Evolutionary conservation across 2,797 vertebrate genomes (phyloP).

Genomic region (Rhynchonycteris naso): DNA sequence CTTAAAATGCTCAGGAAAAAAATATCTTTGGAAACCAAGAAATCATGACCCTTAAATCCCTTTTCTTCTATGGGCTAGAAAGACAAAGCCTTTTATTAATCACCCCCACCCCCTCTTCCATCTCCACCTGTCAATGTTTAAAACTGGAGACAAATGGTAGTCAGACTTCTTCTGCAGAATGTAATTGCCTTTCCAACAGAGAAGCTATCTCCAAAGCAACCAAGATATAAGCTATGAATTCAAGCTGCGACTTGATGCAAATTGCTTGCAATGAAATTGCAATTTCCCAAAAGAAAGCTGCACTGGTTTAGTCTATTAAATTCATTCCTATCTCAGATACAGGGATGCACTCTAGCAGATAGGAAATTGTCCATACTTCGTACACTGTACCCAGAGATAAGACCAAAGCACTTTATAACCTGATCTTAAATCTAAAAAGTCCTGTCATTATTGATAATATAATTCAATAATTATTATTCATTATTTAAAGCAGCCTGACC

Average conservation of each 20-base stretch:
- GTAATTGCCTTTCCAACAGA: constrained; percentile 79
- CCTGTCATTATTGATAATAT: constrained; percentile 46
- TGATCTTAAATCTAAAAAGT: constrained; percentile 59
- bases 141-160: constrained; percentile 73
- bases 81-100: constrained; percentile 71
- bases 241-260: constrained; percentile 69
- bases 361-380: background rate
- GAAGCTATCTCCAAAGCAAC: constrained; percentile 77
- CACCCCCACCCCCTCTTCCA: constrained; percentile 50
- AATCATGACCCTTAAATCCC: constrained; percentile 18
- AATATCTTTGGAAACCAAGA: background rate
- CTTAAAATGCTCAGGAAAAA: background rate
- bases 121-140: constrained; percentile 74
- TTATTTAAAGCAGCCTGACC: constrained; percentile 46
- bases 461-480: constrained; percentile 45
- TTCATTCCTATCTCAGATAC: constrained; percentile 27
- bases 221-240: constrained; percentile 55
- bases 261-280: constrained; percentile 68
- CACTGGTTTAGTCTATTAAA: constrained; percentile 41
- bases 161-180: constrained; percentile 65
- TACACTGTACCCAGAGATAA: constrained; percentile 47
- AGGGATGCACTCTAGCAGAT: background rate
- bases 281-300: constrained; percentile 68
- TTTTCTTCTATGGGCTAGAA: constrained; percentile 36
- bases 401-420: constrained; percentile 22